phyloP scores from a whole-genome alignment of 2,888 invertebrate genomes.

The Phymatocera aterrima region DNA sequence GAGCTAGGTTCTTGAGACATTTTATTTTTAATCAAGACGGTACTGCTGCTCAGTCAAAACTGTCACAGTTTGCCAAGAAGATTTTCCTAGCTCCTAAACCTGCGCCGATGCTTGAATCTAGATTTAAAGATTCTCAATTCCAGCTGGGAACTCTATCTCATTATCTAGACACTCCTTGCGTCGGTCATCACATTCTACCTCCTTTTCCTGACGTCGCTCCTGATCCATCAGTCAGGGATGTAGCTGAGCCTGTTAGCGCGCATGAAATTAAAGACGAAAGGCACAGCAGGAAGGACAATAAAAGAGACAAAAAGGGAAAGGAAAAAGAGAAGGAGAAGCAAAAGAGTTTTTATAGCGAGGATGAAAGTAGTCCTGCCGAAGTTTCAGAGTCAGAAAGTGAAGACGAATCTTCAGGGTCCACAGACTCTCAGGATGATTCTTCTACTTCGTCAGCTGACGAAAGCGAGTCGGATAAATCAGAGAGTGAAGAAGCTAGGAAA shows the following conservation, averaged over 20 bases:
- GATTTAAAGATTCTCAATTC: constrained; percentile 87
- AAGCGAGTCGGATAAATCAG: constrained; percentile 57
- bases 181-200: constrained; percentile 93
- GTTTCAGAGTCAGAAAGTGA: constrained; percentile 64
- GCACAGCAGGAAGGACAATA: constrained; percentile 63
- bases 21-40: constrained; percentile 82
- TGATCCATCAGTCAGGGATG: constrained; percentile 87
- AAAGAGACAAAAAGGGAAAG: constrained; percentile 67
- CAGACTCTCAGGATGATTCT: constrained; percentile 73
- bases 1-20: constrained; percentile 91
- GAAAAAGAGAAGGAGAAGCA: constrained; percentile 76
- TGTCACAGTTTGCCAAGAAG: constrained; percentile 84
- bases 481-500: constrained; percentile 16
- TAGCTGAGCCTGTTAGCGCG: constrained; percentile 73
- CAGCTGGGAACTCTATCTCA: constrained; percentile 97
- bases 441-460: constrained; percentile 62
- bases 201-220: constrained; percentile 86
- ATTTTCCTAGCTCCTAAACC: constrained; percentile 96
- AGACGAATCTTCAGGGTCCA: constrained; percentile 73
- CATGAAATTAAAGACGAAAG: constrained; percentile 64
- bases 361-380: constrained; percentile 71
- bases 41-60: constrained; percentile 75
- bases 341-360: constrained; percentile 78
- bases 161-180: constrained; percentile 90
- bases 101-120: constrained; percentile 92